Percentiles rank a stretch among this genome's conserved stretches.
phyloP scores from a whole-genome alignment of 2,113 vertebrate species.

The Odobenus rosmarus region DNA sequence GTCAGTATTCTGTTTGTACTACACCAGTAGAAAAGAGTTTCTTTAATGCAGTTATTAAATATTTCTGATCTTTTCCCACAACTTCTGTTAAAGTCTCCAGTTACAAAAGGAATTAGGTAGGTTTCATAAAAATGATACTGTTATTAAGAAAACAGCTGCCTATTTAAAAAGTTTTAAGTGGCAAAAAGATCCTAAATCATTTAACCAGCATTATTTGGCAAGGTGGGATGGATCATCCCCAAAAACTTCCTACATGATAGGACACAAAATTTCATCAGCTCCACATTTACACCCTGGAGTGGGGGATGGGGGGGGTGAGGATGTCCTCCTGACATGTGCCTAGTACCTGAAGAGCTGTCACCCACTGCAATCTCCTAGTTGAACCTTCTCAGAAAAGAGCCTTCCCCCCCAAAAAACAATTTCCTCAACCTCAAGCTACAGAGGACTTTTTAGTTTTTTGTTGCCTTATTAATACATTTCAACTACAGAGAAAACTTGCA shows the following conservation, averaged over 20 bases:
- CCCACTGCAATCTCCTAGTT: neutral
- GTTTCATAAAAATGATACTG: neutral
- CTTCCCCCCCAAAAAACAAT: neutral
- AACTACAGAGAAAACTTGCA: neutral
- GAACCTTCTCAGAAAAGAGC: neutral
- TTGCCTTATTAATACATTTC: neutral
- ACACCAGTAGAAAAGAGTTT: neutral
- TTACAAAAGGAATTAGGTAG: neutral
- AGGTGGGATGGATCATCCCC: neutral
- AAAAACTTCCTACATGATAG: neutral
- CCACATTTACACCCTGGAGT: neutral
- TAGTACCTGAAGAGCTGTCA: neutral
- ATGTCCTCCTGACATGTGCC: neutral
- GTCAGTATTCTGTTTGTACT: neutral
- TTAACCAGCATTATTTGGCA: neutral
- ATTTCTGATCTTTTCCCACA: neutral
- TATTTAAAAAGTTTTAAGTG: neutral
- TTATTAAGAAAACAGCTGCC: neutral
- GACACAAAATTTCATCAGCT: neutral
- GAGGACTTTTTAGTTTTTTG: neutral
- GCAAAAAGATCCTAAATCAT: neutral
- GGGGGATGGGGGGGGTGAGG: fast-evolving
- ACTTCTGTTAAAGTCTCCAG: neutral
- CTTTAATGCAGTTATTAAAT: neutral
- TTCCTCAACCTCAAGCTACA: neutral